Percentiles rank a stretch among this genome's conserved stretches.
Evolutionary conservation across 2,113 vertebrate genomes (phyloP).

Genomic region (Azemiops feae): DNA sequence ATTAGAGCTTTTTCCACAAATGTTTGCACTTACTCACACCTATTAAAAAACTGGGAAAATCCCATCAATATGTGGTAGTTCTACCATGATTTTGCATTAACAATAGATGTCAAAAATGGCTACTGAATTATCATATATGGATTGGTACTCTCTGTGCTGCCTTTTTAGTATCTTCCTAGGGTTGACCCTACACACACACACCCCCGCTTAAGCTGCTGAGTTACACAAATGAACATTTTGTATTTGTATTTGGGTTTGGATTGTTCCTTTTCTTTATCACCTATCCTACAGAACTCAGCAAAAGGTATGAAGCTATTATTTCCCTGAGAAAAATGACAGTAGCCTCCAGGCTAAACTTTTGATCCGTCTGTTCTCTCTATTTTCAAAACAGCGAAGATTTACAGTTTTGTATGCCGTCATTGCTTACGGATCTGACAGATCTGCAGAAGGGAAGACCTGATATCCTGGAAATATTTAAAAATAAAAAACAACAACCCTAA

Average conservation of each 20-base stretch:
- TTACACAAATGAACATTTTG: rapidly evolving
- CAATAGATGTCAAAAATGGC: background rate
- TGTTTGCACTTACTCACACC: background rate
- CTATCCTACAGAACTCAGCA: background rate
- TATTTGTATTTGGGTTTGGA: constrained; percentile 15
- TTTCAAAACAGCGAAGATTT: constrained; percentile 31
- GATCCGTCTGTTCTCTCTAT: constrained; percentile 57
- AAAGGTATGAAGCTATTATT: constrained; percentile 53
- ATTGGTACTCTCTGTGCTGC: background rate
- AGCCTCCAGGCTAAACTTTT: constrained; percentile 67
- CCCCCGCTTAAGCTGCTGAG: background rate
- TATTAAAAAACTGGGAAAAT: background rate
- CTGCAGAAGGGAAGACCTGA: background rate
- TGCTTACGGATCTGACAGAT: background rate
- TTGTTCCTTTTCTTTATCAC: background rate
- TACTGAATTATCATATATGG: background rate
- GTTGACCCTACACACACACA: background rate
- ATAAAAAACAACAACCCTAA: background rate
- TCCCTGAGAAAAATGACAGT: constrained; percentile 62
- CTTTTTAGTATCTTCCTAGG: background rate
- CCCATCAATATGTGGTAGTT: background rate
- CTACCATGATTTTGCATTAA: background rate
- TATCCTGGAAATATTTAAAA: rapidly evolving
- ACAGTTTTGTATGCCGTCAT: rapidly evolving
- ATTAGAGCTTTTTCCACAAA: background rate